Evolutionary conservation across 92 coral and sea anemone species (phyloP).

Genomic region (Micromussa lordhowensis): DNA sequence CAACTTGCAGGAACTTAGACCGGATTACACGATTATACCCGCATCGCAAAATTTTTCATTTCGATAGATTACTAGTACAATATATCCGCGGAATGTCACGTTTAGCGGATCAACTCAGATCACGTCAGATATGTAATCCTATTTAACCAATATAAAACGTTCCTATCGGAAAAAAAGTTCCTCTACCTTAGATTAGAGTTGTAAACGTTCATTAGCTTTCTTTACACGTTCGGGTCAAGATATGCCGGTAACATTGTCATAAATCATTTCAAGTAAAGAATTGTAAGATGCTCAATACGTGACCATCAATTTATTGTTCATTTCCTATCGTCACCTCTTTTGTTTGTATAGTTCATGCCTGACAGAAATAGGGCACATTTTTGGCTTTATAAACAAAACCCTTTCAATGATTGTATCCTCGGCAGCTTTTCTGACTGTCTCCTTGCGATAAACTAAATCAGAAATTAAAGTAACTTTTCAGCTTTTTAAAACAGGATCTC

Average conservation of each 20-base stretch:
- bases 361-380: background rate
- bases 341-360: background rate
- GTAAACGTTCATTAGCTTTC: background rate
- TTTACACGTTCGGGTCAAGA: too few relatives aligned
- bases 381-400: background rate
- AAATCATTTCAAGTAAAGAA: background rate
- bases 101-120: too few relatives aligned
- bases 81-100: too few relatives aligned
- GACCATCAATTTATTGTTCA: background rate
- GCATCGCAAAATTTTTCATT: too few relatives aligned
- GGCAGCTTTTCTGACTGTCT: background rate
- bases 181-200: background rate
- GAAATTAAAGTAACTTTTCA: background rate
- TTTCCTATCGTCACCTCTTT: background rate
- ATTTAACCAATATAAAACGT: background rate
- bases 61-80: too few relatives aligned
- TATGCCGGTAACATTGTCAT: too few relatives aligned
- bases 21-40: too few relatives aligned
- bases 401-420: background rate
- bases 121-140: too few relatives aligned
- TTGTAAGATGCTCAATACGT: background rate
- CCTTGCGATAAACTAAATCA: background rate
- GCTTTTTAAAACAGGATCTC: background rate
- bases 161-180: background rate
- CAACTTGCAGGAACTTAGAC: too few relatives aligned